Conservation (phyloP, 2,113 vertebrate species). For the Heteronetta atricapilla region DNA sequence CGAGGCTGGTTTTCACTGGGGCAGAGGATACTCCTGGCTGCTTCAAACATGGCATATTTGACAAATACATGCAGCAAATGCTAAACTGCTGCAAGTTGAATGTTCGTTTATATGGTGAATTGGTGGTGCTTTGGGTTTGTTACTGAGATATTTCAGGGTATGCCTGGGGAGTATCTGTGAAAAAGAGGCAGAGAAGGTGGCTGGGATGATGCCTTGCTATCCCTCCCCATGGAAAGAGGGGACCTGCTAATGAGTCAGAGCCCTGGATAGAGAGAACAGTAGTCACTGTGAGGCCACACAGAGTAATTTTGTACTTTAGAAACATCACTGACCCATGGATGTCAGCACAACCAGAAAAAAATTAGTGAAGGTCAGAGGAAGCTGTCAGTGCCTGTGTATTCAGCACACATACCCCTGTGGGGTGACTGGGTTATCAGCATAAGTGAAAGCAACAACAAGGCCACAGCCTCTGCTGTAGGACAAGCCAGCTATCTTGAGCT, state of each 20-base stretch:
- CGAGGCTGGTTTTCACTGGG: neutral
- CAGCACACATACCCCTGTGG: rapidly evolving
- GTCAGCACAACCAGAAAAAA: neutral
- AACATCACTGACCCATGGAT: neutral
- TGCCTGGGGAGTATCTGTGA: neutral
- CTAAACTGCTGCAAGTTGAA: neutral
- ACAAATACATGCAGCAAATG: neutral
- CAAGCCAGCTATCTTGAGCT: neutral
- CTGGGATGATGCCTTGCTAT: neutral
- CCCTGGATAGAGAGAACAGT: neutral
- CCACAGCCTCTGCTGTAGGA: neutral
- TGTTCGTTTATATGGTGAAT: neutral
- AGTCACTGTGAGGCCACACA: neutral
- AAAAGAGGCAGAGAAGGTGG: neutral
- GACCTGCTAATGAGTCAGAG: neutral
- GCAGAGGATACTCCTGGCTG: neutral
- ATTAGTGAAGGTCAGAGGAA: neutral
- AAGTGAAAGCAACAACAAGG: neutral
- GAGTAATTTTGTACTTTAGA: neutral
- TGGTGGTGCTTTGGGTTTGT: neutral
- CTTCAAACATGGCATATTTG: neutral
- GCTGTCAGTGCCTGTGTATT: neutral
- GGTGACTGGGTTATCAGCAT: neutral
- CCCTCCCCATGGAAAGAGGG: neutral
- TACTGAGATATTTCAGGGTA: neutral